phyloP scores from a whole-genome alignment of 2,113 vertebrate species.

The Atherinomorus stipes region DNA sequence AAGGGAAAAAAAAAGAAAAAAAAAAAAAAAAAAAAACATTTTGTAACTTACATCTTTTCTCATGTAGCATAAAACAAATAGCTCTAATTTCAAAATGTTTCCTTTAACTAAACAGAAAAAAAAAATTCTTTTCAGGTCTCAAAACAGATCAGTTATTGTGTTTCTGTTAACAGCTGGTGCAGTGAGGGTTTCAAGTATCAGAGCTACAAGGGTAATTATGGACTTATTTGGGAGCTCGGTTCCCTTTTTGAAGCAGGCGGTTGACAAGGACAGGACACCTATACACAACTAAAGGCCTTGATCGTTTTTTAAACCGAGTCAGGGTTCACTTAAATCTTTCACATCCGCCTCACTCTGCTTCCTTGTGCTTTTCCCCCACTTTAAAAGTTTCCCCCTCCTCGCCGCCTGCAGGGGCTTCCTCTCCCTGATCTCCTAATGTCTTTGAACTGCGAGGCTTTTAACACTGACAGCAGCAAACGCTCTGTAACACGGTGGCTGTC shows the following conservation, averaged over 20 bases:
- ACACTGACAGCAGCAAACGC: conserved; percentile 12
- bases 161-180: conserved; percentile 10
- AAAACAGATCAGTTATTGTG: not conserved
- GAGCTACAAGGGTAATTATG: not conserved
- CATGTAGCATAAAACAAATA: no score
- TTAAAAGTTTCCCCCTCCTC: conserved; percentile 12
- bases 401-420: conserved; percentile 29
- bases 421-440: conserved; percentile 13
- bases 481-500: conserved; percentile 18
- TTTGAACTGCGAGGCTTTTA: conserved; percentile 38
- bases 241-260: not conserved
- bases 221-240: not conserved
- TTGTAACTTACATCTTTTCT: no score
- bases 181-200: conserved; percentile 1
- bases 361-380: not conserved
- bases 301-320: not conserved
- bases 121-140: no score
- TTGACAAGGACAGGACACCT: not conserved
- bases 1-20: no score
- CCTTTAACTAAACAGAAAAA: no score
- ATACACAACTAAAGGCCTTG: not conserved
- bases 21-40: no score
- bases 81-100: no score
- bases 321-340: conserved; percentile 12
- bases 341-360: not conserved